Conservation (phyloP, 1,140 invertebrate species). For the Euwallacea fornicatus region DNA sequence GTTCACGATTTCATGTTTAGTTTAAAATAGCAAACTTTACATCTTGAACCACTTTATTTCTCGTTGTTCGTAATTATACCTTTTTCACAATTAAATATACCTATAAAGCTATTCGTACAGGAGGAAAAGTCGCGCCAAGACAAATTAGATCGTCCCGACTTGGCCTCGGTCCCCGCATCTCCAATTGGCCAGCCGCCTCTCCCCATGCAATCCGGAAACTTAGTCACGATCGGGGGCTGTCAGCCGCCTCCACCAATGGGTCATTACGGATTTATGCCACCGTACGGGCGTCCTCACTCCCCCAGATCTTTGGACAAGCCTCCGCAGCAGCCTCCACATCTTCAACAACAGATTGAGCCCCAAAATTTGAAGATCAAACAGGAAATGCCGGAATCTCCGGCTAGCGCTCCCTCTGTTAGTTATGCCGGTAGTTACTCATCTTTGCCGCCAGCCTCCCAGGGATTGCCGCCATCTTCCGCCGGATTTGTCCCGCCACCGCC, state of each 20-base stretch:
- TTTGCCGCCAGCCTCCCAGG: conserved; percentile 33
- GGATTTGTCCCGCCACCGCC: conserved; percentile 39
- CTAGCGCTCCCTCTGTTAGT: conserved; percentile 8
- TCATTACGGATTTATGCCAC: conserved; percentile 59
- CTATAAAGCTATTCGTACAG: conserved; percentile 20
- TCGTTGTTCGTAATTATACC: too few species aligned
- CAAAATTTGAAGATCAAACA: conserved; percentile 81
- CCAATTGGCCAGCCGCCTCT: conserved; percentile 59
- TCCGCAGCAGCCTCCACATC: conserved; percentile 54
- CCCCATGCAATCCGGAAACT: conserved; percentile 58
- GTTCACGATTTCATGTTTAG: conserved; percentile 10
- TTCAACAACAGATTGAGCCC: conserved; percentile 62
- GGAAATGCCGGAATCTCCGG: conserved; percentile 60
- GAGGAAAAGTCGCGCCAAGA: conserved; percentile 52
- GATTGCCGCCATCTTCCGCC: conserved; percentile 32
- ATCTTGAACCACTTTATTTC: too few species aligned
- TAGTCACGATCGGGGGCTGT: conserved; percentile 59
- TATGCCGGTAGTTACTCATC: conserved; percentile 7
- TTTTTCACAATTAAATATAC: too few species aligned
- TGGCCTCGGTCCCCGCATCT: conserved; percentile 53
- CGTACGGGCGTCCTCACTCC: conserved; percentile 42
- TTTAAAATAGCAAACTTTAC: conserved; percentile 15
- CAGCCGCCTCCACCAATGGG: conserved; percentile 49
- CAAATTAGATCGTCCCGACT: conserved; percentile 53
- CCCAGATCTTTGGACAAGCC: conserved; percentile 42